Evolutionary conservation across 2,113 vertebrate genomes (phyloP), one percentile per base, ranked within the genome.

Genomic region (Cottus gobio): DNA sequence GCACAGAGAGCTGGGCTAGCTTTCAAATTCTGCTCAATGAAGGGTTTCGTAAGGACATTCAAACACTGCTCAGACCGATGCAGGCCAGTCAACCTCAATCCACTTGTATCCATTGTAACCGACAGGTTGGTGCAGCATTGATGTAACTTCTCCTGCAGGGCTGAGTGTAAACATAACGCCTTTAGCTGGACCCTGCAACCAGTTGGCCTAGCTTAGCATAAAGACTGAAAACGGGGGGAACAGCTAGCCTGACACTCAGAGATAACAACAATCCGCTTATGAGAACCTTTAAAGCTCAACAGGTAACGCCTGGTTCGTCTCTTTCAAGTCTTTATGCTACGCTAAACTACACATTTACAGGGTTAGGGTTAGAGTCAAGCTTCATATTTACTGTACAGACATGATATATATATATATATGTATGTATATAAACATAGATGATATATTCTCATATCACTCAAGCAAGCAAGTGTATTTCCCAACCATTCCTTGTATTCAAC

Each of bases 11-110:
- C 61, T 22, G 20, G 44, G 50, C n/a, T 34, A 24, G 13, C 42
- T 65, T 76, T 82, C 20, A 77, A 52, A 75, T 83, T 77, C 62
- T 39, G 67, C 77, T 87, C 71, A 74, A 50, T 60, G 31, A 77
- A 70, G 26, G 58, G 57, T 72, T 86, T 83, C 7, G 77, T 62
- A 37, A 83, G 50, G 69, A 72, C 66, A 54, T 61, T 44, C 57
- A 62, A 62, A 44, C 37, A 50, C 24, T 34, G 71, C 65, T 67
- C n/a, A 73, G 36, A 36, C 13, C 20, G 34, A 39, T 24, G 8
- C 3, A 22, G 31, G 46, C 24, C 39, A 60, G 28, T 46, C 60
- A 28, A 15, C 0, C 4, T 7, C 34, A 42, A 62, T n/a, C 20
- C 3, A 28, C 7, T 28, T 56, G 30, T 16, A 57, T 57, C 2